Percentiles rank a stretch among this genome's conserved stretches.
phyloP scores from a whole-genome alignment of 2,797 vertebrate genomes.

The Danio albolineatus region DNA sequence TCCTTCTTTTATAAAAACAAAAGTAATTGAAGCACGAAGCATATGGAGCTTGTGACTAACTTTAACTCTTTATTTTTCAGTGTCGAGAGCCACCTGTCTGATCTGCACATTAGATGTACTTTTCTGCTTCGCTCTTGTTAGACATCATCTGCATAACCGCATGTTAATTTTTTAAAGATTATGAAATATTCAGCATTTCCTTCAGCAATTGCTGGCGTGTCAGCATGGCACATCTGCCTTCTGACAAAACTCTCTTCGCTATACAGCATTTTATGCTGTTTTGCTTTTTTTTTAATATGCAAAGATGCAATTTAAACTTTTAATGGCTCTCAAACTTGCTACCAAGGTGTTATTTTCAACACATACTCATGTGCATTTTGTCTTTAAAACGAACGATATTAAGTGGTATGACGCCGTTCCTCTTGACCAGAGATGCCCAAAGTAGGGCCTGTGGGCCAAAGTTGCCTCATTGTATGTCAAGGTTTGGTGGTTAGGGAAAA shows the following conservation, averaged over 20 bases:
- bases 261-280: neutral
- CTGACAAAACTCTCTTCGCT: neutral
- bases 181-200: constrained; percentile 16
- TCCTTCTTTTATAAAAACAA: neutral
- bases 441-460: too few relatives aligned
- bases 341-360: too few relatives aligned
- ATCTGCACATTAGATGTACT: neutral
- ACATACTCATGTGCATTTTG: too few relatives aligned
- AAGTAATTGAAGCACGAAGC: neutral
- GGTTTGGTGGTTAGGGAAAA: too few relatives aligned
- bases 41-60: neutral
- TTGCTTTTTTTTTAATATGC: too few relatives aligned
- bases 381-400: too few relatives aligned
- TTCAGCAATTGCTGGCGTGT: constrained; percentile 4
- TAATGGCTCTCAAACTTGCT: neutral
- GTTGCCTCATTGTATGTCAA: too few relatives aligned
- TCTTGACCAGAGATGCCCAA: too few relatives aligned
- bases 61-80: neutral
- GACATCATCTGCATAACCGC: constrained; percentile 1
- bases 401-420: too few relatives aligned
- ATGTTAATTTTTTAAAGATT: constrained; percentile 12
- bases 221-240: constrained; percentile 1
- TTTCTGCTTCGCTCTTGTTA: neutral
- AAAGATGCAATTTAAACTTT: neutral
- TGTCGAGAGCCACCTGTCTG: neutral